Evolutionary conservation across 2,888 invertebrate genomes (phyloP).

Genomic region (Polymixis flavicincta): DNA sequence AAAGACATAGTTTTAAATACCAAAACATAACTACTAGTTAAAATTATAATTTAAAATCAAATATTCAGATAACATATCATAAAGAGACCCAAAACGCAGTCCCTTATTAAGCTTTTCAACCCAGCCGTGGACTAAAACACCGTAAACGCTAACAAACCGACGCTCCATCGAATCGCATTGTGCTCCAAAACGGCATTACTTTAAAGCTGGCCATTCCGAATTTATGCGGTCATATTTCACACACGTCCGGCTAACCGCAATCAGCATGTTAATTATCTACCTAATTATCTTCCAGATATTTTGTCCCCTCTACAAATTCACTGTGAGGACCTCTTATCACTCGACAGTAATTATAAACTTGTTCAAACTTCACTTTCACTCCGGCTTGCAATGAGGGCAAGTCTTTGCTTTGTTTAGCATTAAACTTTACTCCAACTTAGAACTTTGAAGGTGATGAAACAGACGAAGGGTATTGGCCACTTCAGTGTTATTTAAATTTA

Average conservation of each 20-base stretch:
- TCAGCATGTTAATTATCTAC: constrained; percentile 57
- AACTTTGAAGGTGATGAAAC: constrained; percentile 61
- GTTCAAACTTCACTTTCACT: constrained; percentile 70
- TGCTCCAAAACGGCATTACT: constrained; percentile 24
- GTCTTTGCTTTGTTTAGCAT: constrained; percentile 69
- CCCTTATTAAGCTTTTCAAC: constrained; percentile 43
- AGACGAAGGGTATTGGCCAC: constrained; percentile 48
- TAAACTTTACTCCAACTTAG: constrained; percentile 64
- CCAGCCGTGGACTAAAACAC: constrained; percentile 23
- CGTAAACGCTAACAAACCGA: constrained; percentile 34
- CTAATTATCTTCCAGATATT: constrained; percentile 64
- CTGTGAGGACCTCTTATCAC: constrained; percentile 68
- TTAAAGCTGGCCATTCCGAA: constrained; percentile 37
- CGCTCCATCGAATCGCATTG: constrained; percentile 39
- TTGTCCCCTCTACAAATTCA: constrained; percentile 61
- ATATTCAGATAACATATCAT: constrained; percentile 33
- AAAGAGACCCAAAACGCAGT: constrained; percentile 17
- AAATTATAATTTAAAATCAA: constrained; percentile 17
- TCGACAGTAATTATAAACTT: constrained; percentile 74
- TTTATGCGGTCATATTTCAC: constrained; percentile 53
- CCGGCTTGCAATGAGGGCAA: constrained; percentile 61
- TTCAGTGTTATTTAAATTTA: constrained; percentile 59
- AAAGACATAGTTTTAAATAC: no score
- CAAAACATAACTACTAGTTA: no score
- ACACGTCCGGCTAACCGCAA: constrained; percentile 50